Conservation (phyloP, 2,113 vertebrate genomes). For the Sciurus niger region DNA sequence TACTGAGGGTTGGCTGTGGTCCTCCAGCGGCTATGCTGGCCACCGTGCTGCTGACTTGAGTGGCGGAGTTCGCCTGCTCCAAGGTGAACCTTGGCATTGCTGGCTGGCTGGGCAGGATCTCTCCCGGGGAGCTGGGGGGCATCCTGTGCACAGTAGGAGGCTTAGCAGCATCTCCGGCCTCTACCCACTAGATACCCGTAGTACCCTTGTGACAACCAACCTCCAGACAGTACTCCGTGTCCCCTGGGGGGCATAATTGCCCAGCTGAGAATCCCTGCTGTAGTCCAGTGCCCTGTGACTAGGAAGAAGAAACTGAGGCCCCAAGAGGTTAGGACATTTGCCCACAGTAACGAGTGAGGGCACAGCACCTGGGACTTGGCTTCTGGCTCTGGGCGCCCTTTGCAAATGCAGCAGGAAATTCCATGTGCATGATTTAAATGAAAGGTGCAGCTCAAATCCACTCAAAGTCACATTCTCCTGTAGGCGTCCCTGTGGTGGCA, state of each 20-base stretch:
- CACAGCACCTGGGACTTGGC: background rate
- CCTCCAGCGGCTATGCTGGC: too few relatives aligned
- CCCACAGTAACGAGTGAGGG: background rate
- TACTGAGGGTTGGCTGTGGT: accelerated
- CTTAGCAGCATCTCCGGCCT: background rate
- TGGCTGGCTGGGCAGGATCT: accelerated
- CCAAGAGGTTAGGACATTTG: background rate
- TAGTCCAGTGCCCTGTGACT: background rate
- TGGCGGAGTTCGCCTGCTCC: background rate
- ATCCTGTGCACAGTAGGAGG: background rate
- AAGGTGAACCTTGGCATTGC: accelerated
- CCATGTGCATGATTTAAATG: background rate
- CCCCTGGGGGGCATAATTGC: background rate
- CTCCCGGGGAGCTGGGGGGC: background rate
- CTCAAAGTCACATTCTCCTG: background rate
- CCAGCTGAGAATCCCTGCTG: background rate
- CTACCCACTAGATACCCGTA: background rate
- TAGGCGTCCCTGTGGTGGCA: background rate
- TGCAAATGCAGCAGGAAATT: too few relatives aligned
- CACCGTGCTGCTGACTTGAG: too few relatives aligned
- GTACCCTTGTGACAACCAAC: background rate
- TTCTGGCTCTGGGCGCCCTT: background rate
- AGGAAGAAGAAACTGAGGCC: background rate
- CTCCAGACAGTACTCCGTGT: background rate
- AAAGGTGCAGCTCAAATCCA: background rate